phyloP scores from a whole-genome alignment of 2,113 vertebrate species.

The Microcebus lehilahytsara region DNA sequence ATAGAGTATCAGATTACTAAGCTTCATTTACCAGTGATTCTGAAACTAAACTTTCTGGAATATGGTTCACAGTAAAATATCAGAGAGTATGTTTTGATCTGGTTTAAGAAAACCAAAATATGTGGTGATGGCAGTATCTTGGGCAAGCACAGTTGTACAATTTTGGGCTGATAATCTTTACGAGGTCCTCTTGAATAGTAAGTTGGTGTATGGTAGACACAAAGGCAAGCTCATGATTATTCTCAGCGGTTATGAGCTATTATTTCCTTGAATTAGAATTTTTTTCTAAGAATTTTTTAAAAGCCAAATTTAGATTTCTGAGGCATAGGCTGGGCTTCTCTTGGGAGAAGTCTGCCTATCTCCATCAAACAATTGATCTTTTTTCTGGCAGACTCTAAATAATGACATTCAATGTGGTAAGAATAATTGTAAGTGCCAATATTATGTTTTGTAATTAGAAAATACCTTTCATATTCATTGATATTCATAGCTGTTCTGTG shows the following conservation, averaged over 20 bases:
- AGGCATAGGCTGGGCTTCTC: not conserved
- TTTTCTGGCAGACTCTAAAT: not conserved
- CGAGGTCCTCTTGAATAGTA: not conserved
- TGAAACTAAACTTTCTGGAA: not conserved
- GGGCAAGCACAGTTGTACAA: not conserved
- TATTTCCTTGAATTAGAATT: not conserved
- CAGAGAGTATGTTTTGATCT: not conserved
- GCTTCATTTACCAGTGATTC: not conserved
- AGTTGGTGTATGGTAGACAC: not conserved
- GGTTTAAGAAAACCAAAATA: not conserved
- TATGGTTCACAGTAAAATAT: not conserved
- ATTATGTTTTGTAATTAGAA: conserved; percentile 19
- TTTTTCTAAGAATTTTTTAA: not conserved
- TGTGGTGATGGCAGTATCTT: not conserved
- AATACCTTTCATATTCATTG: not conserved
- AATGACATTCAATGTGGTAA: not conserved
- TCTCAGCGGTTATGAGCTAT: not conserved
- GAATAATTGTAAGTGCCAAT: not conserved
- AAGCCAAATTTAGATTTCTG: not conserved
- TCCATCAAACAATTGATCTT: not conserved
- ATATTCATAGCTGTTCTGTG: not conserved
- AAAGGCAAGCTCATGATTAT: not conserved
- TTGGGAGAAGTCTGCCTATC: not conserved
- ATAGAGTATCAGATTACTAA: not conserved
- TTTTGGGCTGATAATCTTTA: not conserved